These are phyloP conservation scores for Thomomys bottae DNA, from an alignment of 2,113 vertebrate species.

Conservation along the genomic window DNA sequence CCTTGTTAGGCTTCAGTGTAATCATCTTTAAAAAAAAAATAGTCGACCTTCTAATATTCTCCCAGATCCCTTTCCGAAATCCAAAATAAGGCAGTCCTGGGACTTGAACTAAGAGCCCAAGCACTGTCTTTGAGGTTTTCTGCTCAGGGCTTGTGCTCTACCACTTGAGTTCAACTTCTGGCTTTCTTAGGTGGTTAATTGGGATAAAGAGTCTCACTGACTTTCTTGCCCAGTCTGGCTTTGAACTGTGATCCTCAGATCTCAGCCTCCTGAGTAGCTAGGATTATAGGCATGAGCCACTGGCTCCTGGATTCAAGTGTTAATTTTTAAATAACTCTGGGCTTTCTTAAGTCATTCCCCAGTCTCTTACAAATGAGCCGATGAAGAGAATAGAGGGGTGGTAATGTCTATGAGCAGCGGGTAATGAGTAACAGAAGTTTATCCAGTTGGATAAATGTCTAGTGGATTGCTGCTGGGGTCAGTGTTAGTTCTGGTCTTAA, in stretches of 20 bases:
- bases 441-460: constrained; percentile 82
- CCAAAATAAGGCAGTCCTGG: not conserved
- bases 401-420: constrained; percentile 71
- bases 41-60: constrained; percentile 15
- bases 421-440: constrained; percentile 82
- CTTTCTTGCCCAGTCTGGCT: no score
- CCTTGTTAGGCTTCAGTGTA: not conserved
- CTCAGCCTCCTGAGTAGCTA: no score
- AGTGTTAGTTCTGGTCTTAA: constrained; percentile 81
- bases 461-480: constrained; percentile 80
- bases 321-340: constrained; percentile 78
- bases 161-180: no score
- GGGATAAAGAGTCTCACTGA: no score
- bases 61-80: constrained; percentile 50
- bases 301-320: not conserved
- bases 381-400: constrained; percentile 65
- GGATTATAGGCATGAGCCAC: no score
- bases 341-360: constrained; percentile 57
- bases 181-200: no score
- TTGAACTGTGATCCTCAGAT: no score
- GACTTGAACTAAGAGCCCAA: no score
- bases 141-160: no score
- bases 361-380: constrained; percentile 71
- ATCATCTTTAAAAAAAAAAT: constrained; percentile 34
- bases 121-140: no score